Base-by-base conservation (phyloP, 2,888 invertebrate species). In the Melanostoma scalare region DNA sequence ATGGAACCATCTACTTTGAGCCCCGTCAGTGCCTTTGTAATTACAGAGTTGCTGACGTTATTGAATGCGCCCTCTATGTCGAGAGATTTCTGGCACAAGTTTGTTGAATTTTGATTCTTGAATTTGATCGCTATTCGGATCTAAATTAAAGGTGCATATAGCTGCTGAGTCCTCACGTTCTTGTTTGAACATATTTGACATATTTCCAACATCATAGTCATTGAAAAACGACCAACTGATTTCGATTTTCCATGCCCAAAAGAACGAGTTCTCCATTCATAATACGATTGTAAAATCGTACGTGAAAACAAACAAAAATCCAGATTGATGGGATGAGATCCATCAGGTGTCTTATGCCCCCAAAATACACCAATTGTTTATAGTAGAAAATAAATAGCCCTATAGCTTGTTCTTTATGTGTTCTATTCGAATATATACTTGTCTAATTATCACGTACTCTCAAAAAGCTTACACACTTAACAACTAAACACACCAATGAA, bases 391-490 rank as follows among this genome's bases (percentile, higher is more conserved):
- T 56, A 30, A 74, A 35, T 30, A 50, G 20, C 60, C 44, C 31
- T 67, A 33, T 46, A 53, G 67, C 67, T 67, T 69, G 55, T 35
- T 63, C 48, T 36, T 63, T 35, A 33, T 48, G 38, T 69, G 6
- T 69, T 55, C 3, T 61, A 33, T 31, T 56, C n/a, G 38, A 61
- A 38, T 55, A 38, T n/a, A 8, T 60, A 40, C 50, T 48, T 53
- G 46, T 58, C 71, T 42, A 44, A 65, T 71, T 71, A 77, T 71
- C 77, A 65, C 69, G 42, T 63, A 48, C 48, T 38, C 71, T 69
- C 56, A 63, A 65, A 71, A 71, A 77, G 63, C 69, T 77, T 71
- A 69, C 63, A 71, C 53, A 42, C 61, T 69, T 40, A 30, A 38
- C 33, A 31, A 42, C 40, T 42, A 38, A 1, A 31, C 31, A 35